Percentiles rank a stretch among this genome's conserved stretches.
Evolutionary conservation across 2,888 invertebrate genomes (phyloP).

Genomic region (Bibio marci): DNA sequence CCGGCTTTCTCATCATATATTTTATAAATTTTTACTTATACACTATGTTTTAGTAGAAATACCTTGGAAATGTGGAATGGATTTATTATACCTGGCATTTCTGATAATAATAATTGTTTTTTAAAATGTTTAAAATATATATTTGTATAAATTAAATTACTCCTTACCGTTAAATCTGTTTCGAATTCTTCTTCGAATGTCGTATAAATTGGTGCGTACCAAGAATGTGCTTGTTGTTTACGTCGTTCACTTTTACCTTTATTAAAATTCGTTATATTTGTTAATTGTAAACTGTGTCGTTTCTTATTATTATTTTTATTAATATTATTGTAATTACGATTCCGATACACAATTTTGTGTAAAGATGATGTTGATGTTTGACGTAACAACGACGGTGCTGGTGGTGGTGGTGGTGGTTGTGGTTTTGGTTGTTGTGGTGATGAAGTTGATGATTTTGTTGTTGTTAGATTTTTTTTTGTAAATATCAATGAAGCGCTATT

Average conservation of each 20-base stretch:
- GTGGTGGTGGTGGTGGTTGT: too few relatives aligned
- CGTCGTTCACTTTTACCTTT: slow-evolving; percentile 9
- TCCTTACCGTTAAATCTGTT: slow-evolving; percentile 28
- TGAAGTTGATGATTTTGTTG: neutral
- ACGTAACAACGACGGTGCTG: too few relatives aligned
- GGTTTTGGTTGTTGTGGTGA: too few relatives aligned
- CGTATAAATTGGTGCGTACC: slow-evolving; percentile 30
- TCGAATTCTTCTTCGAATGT: slow-evolving; percentile 30
- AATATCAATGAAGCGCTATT: slow-evolving; percentile 27
- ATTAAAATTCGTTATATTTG: neutral
- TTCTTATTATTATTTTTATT: neutral
- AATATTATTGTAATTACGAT: neutral
- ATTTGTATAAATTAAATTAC: neutral
- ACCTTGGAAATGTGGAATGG: too few relatives aligned
- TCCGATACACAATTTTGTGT: too few relatives aligned
- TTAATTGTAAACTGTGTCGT: neutral
- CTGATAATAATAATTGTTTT: too few relatives aligned
- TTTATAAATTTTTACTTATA: too few relatives aligned
- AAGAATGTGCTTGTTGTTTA: slow-evolving; percentile 28
- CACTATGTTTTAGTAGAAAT: too few relatives aligned
- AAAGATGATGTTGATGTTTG: too few relatives aligned
- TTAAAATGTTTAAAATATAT: too few relatives aligned
- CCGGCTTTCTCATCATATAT: too few relatives aligned
- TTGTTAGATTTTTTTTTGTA: slow-evolving; percentile 22
- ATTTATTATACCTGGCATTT: too few relatives aligned